These are phyloP conservation scores for Rhinophrynus dorsalis DNA, from an alignment of 2,797 vertebrate genomes.

Conservation along the genomic window DNA sequence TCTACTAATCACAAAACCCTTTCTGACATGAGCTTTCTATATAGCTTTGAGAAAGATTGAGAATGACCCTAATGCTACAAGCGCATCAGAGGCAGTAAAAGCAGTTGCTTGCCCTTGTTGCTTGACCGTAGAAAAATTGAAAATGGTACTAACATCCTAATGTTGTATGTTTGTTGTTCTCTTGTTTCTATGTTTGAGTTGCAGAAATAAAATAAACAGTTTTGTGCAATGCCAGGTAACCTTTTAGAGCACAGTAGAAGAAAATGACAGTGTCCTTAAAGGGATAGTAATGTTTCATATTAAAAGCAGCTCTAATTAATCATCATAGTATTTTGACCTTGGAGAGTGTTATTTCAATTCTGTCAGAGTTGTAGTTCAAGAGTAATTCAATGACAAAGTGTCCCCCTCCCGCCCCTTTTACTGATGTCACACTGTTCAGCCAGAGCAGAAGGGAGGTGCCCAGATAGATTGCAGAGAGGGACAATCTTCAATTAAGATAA, in stretches of 20 bases:
- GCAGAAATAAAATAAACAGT: neutral
- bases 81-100: constrained; percentile 4
- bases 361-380: too few species aligned
- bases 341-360: too few species aligned
- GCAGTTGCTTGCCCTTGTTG: neutral
- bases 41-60: constrained; percentile 31
- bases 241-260: neutral
- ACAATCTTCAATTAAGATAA: too few species aligned
- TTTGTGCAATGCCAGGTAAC: neutral
- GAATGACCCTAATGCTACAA: constrained; percentile 9
- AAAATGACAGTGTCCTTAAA: too few species aligned
- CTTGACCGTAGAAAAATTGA: neutral
- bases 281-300: too few species aligned
- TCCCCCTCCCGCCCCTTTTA: too few species aligned
- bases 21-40: constrained; percentile 51
- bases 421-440: too few species aligned
- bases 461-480: too few species aligned
- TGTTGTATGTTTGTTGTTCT: neutral
- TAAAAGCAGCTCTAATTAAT: too few species aligned
- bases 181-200: neutral
- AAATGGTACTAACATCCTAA: neutral
- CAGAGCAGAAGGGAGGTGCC: too few species aligned
- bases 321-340: too few species aligned
- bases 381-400: too few species aligned
- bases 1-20: constrained; percentile 55